A percentile compares a stretch with the other conserved stretches of the same genome.
Conservation (phyloP, 2,888 invertebrate species). For the Poecilobothrus nobilitatus region DNA sequence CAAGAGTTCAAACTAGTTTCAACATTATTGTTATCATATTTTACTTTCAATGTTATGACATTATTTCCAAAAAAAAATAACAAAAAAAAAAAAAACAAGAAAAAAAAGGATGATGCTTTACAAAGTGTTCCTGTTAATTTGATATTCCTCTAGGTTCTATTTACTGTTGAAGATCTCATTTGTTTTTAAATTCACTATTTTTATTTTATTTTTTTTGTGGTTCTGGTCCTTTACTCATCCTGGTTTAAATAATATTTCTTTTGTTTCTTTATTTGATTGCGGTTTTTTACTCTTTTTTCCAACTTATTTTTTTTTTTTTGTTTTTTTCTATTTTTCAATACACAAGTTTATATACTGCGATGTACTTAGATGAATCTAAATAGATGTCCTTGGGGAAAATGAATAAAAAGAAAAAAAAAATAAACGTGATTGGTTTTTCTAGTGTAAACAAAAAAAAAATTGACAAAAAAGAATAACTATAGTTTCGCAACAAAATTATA, state of each 20-base stretch:
- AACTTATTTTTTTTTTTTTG: no score
- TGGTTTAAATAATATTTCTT: no score
- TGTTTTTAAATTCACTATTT: neutral
- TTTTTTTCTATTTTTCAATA: no score
- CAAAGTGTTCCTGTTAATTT: constrained; percentile 1
- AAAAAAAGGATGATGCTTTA: neutral
- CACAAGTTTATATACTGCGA: no score
- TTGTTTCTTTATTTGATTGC: no score
- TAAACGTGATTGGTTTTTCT: no score
- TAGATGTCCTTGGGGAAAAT: neutral
- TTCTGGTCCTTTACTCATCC: neutral
- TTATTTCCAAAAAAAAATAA: neutral
- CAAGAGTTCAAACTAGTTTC: no score
- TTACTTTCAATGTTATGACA: neutral
- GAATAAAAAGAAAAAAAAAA: neutral
- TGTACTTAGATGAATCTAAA: neutral
- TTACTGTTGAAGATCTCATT: neutral
- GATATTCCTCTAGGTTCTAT: neutral
- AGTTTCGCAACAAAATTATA: no score
- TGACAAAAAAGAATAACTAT: neutral
- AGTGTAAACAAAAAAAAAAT: neutral
- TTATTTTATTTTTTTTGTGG: neutral
- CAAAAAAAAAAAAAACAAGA: neutral
- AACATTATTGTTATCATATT: neutral
- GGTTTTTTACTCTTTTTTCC: no score